Evolutionary conservation across 2,113 vertebrate species (phyloP).

Genomic region (Murina feae): DNA sequence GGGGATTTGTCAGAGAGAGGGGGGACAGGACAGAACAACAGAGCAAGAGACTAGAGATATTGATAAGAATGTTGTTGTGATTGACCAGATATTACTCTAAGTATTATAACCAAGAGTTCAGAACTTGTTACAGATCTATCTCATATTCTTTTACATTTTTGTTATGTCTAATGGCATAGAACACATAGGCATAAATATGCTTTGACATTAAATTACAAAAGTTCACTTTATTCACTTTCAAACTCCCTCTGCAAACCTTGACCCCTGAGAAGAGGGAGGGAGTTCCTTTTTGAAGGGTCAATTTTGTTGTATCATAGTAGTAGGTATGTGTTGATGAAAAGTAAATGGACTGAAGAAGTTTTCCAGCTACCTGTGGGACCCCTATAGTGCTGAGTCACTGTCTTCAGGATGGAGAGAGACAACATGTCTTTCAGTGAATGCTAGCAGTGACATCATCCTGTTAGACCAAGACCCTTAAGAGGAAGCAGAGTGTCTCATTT

Average conservation of each 20-base stretch:
- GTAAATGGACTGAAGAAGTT: background rate
- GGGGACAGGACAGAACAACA: background rate
- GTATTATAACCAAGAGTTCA: background rate
- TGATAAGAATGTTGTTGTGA: background rate
- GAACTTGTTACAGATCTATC: background rate
- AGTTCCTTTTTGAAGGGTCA: background rate
- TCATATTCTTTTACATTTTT: background rate
- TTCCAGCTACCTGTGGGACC: background rate
- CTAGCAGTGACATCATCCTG: slow-evolving; percentile 2
- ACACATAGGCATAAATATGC: background rate
- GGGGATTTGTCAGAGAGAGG: background rate
- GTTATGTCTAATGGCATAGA: background rate
- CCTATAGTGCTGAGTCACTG: background rate
- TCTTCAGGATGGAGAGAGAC: background rate
- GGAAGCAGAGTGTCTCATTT: background rate
- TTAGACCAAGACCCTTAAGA: background rate
- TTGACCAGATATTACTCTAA: background rate
- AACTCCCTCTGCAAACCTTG: background rate
- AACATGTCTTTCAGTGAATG: background rate
- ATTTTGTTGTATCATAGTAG: background rate
- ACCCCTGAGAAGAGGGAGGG: background rate
- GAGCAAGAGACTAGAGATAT: background rate
- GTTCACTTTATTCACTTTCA: background rate
- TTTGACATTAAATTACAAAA: background rate
- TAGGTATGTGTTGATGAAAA: background rate